phyloP scores from a whole-genome alignment of 1,140 invertebrate genomes.

The Stratiolaelaps scimitus region DNA sequence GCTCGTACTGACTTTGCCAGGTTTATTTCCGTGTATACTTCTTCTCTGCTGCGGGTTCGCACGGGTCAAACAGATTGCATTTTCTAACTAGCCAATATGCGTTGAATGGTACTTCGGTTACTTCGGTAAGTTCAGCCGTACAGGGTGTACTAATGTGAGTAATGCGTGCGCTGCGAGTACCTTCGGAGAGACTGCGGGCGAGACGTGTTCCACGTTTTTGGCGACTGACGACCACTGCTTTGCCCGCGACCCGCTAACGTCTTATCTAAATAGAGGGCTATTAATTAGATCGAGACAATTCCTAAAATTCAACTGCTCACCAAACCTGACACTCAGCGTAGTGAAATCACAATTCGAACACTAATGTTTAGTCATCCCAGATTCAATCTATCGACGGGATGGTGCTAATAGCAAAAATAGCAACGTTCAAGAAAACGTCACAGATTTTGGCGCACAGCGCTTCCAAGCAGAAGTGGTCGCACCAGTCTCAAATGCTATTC shows the following conservation, averaged over 20 bases:
- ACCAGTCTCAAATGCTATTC: too few species aligned
- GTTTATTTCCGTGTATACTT: slow-evolving; percentile 27
- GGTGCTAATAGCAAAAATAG: too few species aligned
- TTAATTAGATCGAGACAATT: background rate
- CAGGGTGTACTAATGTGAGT: background rate
- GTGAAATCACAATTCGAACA: background rate
- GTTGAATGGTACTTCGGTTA: background rate
- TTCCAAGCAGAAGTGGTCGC: too few species aligned
- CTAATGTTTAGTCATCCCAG: background rate
- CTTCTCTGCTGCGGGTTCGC: background rate
- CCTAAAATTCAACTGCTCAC: background rate
- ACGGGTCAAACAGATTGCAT: background rate
- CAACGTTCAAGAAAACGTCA: too few species aligned
- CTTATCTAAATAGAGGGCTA: slow-evolving; percentile 1
- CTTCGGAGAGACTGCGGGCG: background rate
- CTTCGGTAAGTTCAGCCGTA: slow-evolving; percentile 3
- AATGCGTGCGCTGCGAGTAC: background rate
- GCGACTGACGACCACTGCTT: background rate
- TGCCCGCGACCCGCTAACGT: too few species aligned
- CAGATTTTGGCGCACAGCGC: too few species aligned
- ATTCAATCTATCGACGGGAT: background rate
- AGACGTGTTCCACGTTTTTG: background rate
- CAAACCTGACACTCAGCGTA: background rate
- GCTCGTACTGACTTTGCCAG: slow-evolving; percentile 35
- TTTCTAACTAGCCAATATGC: background rate